phyloP scores from a whole-genome alignment of 2,113 vertebrate species.

The Butorides virescens region DNA sequence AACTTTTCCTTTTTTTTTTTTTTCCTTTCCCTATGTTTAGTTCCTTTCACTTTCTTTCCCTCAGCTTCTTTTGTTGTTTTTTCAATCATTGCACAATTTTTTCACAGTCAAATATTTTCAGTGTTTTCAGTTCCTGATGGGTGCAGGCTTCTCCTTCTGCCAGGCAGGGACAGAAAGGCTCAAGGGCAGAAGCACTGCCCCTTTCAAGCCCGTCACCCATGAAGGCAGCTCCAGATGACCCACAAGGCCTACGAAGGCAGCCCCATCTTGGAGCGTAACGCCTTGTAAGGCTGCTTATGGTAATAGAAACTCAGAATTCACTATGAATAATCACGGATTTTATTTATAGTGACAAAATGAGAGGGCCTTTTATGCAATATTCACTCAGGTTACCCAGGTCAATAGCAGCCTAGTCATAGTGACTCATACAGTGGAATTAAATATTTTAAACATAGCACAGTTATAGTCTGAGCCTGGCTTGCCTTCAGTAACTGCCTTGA shows the following conservation, averaged over 20 bases:
- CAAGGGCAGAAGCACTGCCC: not conserved
- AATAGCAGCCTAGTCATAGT: conserved; percentile 52
- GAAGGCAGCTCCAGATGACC: not conserved
- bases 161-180: not conserved
- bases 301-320: not conserved
- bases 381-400: conserved; percentile 60
- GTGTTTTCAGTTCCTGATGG: not conserved
- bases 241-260: not conserved
- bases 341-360: conserved; percentile 63
- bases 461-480: not conserved
- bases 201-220: not conserved
- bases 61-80: not conserved
- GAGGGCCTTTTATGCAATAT: conserved; percentile 62
- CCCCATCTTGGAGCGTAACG: not conserved
- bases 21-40: not conserved
- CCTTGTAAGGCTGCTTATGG: conserved; percentile 19
- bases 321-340: conserved; percentile 50
- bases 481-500: conserved; percentile 28
- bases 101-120: not conserved
- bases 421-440: conserved; percentile 54
- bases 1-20: not conserved
- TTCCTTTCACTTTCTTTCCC: not conserved
- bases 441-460: conserved; percentile 51
- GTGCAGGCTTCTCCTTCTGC: not conserved
- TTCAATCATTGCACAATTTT: not conserved